A percentile compares a stretch with the other conserved stretches of the same genome.
Evolutionary conservation across 2,888 invertebrate species (phyloP).

Genomic region (Lapara coniferarum): DNA sequence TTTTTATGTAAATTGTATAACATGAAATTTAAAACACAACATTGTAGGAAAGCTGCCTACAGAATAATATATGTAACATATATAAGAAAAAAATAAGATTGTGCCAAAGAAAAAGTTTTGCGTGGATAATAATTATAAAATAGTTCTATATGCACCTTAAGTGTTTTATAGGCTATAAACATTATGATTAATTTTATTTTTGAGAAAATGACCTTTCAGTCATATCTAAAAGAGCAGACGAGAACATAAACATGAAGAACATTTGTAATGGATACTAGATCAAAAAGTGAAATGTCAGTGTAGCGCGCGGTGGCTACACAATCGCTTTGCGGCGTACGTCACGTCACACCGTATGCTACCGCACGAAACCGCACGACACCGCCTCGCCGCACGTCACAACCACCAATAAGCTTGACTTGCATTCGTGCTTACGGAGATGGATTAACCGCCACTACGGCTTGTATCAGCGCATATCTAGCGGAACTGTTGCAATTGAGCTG

Average conservation of each 20-base stretch:
- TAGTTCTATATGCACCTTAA: too few relatives aligned
- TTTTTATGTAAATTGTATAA: too few relatives aligned
- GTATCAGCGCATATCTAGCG: constrained; percentile 13
- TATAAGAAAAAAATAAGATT: neutral
- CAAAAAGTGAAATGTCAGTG: constrained; percentile 26
- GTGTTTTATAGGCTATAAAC: neutral
- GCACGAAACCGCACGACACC: constrained; percentile 6
- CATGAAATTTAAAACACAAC: too few relatives aligned
- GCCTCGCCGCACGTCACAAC: constrained; percentile 25
- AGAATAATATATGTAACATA: too few relatives aligned
- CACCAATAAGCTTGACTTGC: constrained; percentile 31
- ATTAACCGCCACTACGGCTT: constrained; percentile 20
- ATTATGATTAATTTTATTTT: neutral
- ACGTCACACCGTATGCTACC: neutral
- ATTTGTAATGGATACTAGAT: constrained; percentile 19
- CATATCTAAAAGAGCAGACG: constrained; percentile 5
- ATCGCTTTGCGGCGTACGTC: constrained; percentile 7
- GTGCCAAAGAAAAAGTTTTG: neutral
- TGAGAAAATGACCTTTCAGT: constrained; percentile 1
- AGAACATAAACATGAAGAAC: constrained; percentile 6
- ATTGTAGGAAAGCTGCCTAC: too few relatives aligned
- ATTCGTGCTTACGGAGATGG: constrained; percentile 31
- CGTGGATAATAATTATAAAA: neutral
- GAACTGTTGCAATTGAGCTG: constrained; percentile 21
- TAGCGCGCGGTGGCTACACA: constrained; percentile 30